phyloP scores from a whole-genome alignment of 2,113 vertebrate genomes.

The Gambusia holbrooki region DNA sequence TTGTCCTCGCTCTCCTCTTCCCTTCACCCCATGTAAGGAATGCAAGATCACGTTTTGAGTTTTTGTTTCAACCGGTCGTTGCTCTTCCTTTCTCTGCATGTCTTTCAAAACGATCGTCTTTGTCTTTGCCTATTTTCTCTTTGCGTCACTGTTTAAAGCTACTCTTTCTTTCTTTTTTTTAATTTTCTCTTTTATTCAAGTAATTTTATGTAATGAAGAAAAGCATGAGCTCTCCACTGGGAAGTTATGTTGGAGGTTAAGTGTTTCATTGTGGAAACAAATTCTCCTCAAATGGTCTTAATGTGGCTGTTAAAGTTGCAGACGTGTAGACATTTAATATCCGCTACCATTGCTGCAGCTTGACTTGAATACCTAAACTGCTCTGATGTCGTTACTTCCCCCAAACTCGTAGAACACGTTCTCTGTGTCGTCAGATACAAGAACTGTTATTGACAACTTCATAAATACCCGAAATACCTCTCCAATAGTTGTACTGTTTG shows the following conservation, averaged over 20 bases:
- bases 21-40: slow-evolving; percentile 75
- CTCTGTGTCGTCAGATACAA: not conserved
- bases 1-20: slow-evolving; percentile 52
- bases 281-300: slow-evolving; percentile 4
- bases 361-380: not conserved
- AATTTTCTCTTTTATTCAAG: not conserved
- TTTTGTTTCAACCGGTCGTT: slow-evolving; percentile 66
- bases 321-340: too few relatives aligned
- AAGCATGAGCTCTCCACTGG: slow-evolving; percentile 15
- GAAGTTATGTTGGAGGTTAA: slow-evolving; percentile 11
- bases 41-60: slow-evolving; percentile 76
- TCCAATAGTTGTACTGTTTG: slow-evolving; percentile 11
- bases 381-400: not conserved
- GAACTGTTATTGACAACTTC: not conserved
- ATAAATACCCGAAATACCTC: not conserved
- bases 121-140: slow-evolving; percentile 8
- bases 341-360: too few relatives aligned
- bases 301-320: not conserved
- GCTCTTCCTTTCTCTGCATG: slow-evolving; percentile 46
- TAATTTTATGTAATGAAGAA: slow-evolving; percentile 22
- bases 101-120: slow-evolving; percentile 8
- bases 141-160: slow-evolving; percentile 68
- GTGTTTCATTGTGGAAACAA: slow-evolving; percentile 22
- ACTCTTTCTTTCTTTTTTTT: slow-evolving; percentile 36
- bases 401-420: not conserved